Conservation (phyloP, 2,113 vertebrate genomes). For the Corythornis madagascariensis region DNA sequence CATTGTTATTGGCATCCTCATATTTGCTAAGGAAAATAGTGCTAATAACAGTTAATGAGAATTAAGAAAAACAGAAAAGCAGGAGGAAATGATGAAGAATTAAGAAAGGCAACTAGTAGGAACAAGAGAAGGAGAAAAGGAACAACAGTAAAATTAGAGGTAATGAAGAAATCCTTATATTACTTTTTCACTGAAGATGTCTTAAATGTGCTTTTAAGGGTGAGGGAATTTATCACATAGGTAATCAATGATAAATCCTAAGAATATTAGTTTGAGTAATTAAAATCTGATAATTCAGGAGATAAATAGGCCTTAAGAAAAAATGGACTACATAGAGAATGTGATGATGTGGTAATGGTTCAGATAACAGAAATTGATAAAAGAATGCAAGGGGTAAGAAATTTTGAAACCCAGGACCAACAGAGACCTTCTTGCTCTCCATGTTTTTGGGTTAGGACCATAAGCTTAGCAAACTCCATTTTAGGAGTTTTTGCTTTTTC, state of each 20-base stretch:
- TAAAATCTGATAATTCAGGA: neutral
- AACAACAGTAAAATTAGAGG: neutral
- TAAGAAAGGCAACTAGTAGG: neutral
- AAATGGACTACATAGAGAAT: neutral
- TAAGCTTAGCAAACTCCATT: neutral
- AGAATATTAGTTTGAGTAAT: neutral
- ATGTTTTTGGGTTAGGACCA: neutral
- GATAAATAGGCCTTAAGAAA: neutral
- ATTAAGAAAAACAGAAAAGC: neutral
- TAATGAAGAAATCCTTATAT: neutral
- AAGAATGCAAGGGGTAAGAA: neutral
- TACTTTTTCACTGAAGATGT: slow-evolving; percentile 1
- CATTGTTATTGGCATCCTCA: neutral
- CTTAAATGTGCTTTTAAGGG: neutral
- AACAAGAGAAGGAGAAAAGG: neutral
- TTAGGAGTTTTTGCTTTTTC: neutral
- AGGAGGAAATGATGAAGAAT: neutral
- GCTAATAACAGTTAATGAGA: neutral
- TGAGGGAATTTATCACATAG: neutral
- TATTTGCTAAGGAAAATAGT: neutral
- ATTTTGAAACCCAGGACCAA: neutral
- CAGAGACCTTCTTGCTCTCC: neutral
- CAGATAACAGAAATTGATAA: neutral
- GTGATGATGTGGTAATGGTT: neutral
- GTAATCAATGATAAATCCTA: neutral